Evolutionary conservation across 2,888 invertebrate species (phyloP), one percentile per base, ranked within the genome.

Genomic region (Anthophora plumipes): DNA sequence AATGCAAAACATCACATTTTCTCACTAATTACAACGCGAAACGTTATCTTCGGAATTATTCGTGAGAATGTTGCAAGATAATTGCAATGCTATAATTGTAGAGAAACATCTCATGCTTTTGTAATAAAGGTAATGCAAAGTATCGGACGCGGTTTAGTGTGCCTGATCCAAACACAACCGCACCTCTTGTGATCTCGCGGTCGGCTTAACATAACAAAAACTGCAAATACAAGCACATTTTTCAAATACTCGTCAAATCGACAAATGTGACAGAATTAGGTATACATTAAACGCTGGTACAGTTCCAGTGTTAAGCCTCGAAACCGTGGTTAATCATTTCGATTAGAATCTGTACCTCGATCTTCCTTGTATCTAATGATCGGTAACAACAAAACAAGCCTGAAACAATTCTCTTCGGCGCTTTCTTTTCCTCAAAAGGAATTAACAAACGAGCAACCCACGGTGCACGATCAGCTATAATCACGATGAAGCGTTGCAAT

Each of bases 21-120:
- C 80, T 57, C 64, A 9, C 57, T 59, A 80, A 80, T 80, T 77
- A 68, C 52, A 9, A 11, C n/a, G 8, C 9, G 20, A 48, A 71
- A 63, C 50, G 55, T 22, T 52, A 31, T 48, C 57, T 59, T 73
- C 69, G 64, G 59, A 25, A 59, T 59, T 48, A 31, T 55, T 55
- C 52, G 61, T 57, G 74, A 55, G 66, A 73, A 74, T 17, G 59
- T 22, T 11, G 20, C 25, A 6, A 25, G 8, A 22, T 43, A 66
- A 70, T 50, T 9, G 11, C 39, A 41, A 11, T 20, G 17, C 14
- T 17, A 54, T 55, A 60, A 60, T 37, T 12, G 61, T 48, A 66
- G n/a, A 43, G 55, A 41, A 31, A n/a, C 41, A 31, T 55, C 60
- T 17, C 31, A 17, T 61, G 20, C 48, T 11, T 73, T 37, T 22